Conservation (phyloP, 92 coral and sea anemone genomes). For the Palythoa heliodiscus region DNA sequence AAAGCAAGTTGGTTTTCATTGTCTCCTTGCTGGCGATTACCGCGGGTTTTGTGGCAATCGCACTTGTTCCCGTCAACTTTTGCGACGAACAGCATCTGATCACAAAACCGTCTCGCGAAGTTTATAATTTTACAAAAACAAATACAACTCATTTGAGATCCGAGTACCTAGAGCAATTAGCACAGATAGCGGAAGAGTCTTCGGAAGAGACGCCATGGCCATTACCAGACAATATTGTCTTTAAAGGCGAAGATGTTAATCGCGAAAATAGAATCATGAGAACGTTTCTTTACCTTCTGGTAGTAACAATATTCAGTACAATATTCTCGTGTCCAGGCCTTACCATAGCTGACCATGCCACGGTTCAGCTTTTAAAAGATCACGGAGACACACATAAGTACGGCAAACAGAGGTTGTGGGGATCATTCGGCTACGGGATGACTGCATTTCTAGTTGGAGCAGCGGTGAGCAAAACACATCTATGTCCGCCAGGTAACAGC, state of each 20-base stretch:
- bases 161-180: slow-evolving; percentile 57
- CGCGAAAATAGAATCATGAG: slow-evolving; percentile 49
- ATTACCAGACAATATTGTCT: slow-evolving; percentile 63
- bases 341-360: slow-evolving; percentile 93
- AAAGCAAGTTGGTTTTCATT: slow-evolving; percentile 69
- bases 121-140: slow-evolving; percentile 21
- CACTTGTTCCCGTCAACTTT: slow-evolving; percentile 77
- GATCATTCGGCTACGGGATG: slow-evolving; percentile 92
- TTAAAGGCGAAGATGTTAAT: slow-evolving; percentile 49
- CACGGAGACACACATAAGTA: slow-evolving; percentile 89
- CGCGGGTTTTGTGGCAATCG: slow-evolving; percentile 80
- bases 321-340: slow-evolving; percentile 93
- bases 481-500: slow-evolving; percentile 90
- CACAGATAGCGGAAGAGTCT: slow-evolving; percentile 73
- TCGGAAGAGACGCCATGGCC: slow-evolving; percentile 87
- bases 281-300: slow-evolving; percentile 75
- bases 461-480: slow-evolving; percentile 87
- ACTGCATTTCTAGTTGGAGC: slow-evolving; percentile 94
- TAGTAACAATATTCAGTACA: slow-evolving; percentile 82
- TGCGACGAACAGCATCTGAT: slow-evolving; percentile 59
- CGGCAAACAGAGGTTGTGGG: slow-evolving; percentile 95
- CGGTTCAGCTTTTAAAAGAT: slow-evolving; percentile 85
- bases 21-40: slow-evolving; percentile 77
- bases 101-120: slow-evolving; percentile 31
- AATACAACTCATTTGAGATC: slow-evolving; percentile 11